Base-by-base conservation (phyloP, 2,888 invertebrate species). In the Drosophila pseudotakahashii region DNA sequence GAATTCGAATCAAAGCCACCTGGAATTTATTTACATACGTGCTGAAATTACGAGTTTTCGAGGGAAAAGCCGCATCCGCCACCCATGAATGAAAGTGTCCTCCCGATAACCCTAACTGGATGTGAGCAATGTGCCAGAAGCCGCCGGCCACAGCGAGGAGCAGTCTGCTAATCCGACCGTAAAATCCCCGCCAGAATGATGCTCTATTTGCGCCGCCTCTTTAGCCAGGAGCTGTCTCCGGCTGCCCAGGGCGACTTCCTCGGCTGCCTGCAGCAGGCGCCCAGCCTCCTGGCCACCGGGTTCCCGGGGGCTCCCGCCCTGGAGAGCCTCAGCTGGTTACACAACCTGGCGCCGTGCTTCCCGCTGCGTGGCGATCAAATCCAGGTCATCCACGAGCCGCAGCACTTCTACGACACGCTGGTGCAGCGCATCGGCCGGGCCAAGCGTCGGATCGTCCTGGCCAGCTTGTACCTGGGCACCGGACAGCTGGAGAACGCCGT, bases 381-480 rank as follows among this genome's bases (percentile, higher is more conserved):
- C 44, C 94, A 94, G 77, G 94, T 98, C 60, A 94, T 98, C 71
- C 94, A 94, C 45, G 95, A 96, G 83, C 98, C 98, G 0, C 92
- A 93, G 53, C 94, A 94, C 69, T 98, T 98, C 91, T 98, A 97
- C 89, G 93, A 95, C 9, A 94, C 94, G 0, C 90, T 98, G 13
- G 91, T 96, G 75, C 93, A 95, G 48, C 94, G 95, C 89, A 95
- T 96, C 89, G 92, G 92, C 57, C 92, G 91, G 58, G 96, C 97
- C 0, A 94, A 93, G 68, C 92, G 93, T 54, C 93, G 97, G 79
- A 96, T 98, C 83, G 95, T 95, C 0, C 92, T 99, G 53, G 97
- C 97, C 5, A 98, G 99, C 70, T 93, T 99, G 11, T 99, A 99
- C 90, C 93, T 99, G 64, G 99, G 99, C 13, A 98, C 96, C 54